Conservation (phyloP, 2,797 vertebrate genomes). For the Molossus molossus region DNA sequence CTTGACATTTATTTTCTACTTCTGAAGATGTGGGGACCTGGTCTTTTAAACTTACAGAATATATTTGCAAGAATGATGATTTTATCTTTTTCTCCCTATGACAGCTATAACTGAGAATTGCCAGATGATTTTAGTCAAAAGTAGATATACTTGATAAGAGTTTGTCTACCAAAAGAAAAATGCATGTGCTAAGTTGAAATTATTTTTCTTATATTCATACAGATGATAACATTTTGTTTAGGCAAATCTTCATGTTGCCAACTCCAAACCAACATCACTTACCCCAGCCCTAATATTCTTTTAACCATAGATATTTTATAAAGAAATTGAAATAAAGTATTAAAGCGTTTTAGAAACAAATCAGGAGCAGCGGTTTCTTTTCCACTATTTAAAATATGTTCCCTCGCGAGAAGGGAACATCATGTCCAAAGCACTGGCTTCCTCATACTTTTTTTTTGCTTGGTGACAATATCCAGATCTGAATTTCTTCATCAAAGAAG, state of each 20-base stretch:
- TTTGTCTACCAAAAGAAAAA: slow-evolving; percentile 30
- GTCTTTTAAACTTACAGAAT: background rate
- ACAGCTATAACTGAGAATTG: background rate
- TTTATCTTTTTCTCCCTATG: background rate
- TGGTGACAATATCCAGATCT: slow-evolving; percentile 63
- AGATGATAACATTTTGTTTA: background rate
- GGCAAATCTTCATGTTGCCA: background rate
- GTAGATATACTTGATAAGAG: background rate
- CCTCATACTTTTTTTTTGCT: background rate
- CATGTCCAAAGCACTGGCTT: slow-evolving; percentile 7
- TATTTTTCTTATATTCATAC: background rate
- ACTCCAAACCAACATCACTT: background rate
- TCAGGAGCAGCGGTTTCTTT: slow-evolving; percentile 45
- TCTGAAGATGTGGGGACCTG: background rate
- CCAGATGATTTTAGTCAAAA: slow-evolving; percentile 53
- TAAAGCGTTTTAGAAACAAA: slow-evolving; percentile 48
- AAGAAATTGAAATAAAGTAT: slow-evolving; percentile 50
- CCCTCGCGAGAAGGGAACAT: slow-evolving; percentile 22
- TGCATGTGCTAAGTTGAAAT: background rate
- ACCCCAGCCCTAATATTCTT: background rate
- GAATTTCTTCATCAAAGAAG: slow-evolving; percentile 60
- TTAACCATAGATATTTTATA: background rate
- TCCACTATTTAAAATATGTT: slow-evolving; percentile 64
- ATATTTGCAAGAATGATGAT: background rate
- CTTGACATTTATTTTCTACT: background rate